A percentile compares a stretch with the other conserved stretches of the same genome.
Evolutionary conservation across 2,888 invertebrate genomes (phyloP).

Genomic region (Melanophora roralis): DNA sequence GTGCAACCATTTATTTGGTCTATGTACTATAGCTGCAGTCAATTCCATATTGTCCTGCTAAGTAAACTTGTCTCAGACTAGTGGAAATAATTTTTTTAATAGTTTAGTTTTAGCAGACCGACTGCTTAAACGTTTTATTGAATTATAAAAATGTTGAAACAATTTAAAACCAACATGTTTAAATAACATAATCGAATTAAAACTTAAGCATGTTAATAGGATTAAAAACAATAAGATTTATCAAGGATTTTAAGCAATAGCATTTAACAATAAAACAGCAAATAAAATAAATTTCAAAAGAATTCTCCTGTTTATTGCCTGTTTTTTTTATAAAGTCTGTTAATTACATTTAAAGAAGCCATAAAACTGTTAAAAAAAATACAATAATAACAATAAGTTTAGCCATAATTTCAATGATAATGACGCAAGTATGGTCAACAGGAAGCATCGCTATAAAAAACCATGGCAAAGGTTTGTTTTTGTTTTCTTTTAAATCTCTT

Average conservation of each 20-base stretch:
- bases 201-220: background rate
- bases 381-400: background rate
- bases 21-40: no score
- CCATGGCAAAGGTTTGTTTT: background rate
- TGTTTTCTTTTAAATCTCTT: background rate
- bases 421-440: constrained; percentile 23
- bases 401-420: constrained; percentile 30
- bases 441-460: background rate
- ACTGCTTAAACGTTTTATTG: no score
- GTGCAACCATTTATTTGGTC: no score
- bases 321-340: no score
- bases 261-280: background rate
- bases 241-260: constrained; percentile 15
- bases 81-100: no score
- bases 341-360: constrained; percentile 54
- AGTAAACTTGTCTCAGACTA: no score
- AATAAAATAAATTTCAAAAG: background rate
- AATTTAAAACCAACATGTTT: background rate
- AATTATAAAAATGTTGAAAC: no score
- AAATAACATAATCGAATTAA: constrained; percentile 1
- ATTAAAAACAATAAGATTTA: constrained; percentile 43
- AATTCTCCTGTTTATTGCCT: background rate
- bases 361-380: constrained; percentile 35
- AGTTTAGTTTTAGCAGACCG: no score
- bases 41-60: no score